A percentile compares a stretch with the other conserved stretches of the same genome.
These are phyloP conservation scores for Tenebrio molitor DNA, from an alignment of 1,140 invertebrate genomes.

Conservation along the genomic window DNA sequence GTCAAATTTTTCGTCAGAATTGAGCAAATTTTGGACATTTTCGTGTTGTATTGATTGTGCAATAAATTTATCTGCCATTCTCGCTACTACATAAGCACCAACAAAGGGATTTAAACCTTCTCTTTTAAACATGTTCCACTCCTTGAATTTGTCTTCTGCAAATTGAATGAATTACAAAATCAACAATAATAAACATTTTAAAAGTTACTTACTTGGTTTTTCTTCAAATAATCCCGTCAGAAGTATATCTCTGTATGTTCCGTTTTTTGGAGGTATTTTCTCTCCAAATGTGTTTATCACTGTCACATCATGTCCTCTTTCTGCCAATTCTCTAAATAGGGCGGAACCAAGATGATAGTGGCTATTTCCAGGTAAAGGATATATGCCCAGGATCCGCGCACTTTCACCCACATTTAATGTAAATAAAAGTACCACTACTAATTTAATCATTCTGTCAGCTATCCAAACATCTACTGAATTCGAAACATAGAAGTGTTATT, in stretches of 20 bases:
- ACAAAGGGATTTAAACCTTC: constrained; percentile 9
- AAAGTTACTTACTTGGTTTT: constrained; percentile 4
- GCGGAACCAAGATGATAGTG: constrained; percentile 78
- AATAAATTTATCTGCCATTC: not conserved
- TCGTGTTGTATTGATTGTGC: not conserved
- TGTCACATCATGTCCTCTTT: constrained; percentile 77
- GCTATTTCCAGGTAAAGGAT: constrained; percentile 75
- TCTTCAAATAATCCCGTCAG: not conserved
- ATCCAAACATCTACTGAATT: too few species aligned
- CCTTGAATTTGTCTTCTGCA: not conserved
- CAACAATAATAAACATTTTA: not conserved
- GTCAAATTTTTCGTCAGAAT: constrained; percentile 37
- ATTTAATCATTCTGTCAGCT: too few species aligned
- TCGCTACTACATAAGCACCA: not conserved
- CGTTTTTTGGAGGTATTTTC: constrained; percentile 64
- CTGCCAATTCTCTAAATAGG: constrained; percentile 74
- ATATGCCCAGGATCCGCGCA: constrained; percentile 73
- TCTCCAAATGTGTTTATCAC: constrained; percentile 75
- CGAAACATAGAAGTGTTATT: too few species aligned
- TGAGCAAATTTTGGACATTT: constrained; percentile 21
- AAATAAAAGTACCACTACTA: not conserved
- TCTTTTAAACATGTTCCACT: constrained; percentile 41
- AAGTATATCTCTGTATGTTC: constrained; percentile 49
- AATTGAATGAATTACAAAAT: not conserved
- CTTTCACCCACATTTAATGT: not conserved